Evolutionary conservation across 2,888 invertebrate species (phyloP), one percentile per base, ranked within the genome.

Genomic region (Thera obeliscata): DNA sequence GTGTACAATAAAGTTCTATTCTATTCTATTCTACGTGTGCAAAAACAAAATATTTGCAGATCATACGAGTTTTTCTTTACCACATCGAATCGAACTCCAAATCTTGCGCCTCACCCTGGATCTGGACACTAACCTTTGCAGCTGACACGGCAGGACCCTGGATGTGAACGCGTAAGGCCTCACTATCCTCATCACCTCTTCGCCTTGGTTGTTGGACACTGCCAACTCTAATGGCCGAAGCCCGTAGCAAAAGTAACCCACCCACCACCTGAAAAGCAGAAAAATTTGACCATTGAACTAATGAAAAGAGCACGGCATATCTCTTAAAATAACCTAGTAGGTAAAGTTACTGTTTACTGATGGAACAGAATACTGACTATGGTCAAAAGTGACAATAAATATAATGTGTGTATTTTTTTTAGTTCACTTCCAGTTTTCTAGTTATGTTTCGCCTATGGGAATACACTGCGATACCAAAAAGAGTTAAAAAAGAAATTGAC

Each of bases 141-240:
- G 89, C 82, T 97, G 97, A 86, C 98, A 98, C 4, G 98, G 98
- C 76, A 96, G 96, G 69, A 96, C 95, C 77, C 98, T 97, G 41
- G 95, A 94, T 57, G 96, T 95, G 88, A 97, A 98, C 43, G 97
- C 95, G 70, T 96, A 94, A 0, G 97, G 97, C 33, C 98, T 94
- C 78, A 95, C 90, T 79, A 99, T 94, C 84, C 96, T 96, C 84
- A 99, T 96, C 54, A 98, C 95, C 75, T 92, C 91, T 0, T 64
- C 70, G 0, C 90, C 91, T 0, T 75, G 61, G 49, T 57, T 56
- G 78, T 91, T 85, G 11, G 73, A 70, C 11, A 93, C 89, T 5
- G 78, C 81, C 11, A 93, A 85, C 71, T 87, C 84, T 9, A 91
- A 77, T 0, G 92, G 91, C 0, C 92, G 87, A 0, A 91, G 81